Conservation (phyloP, 1,140 invertebrate species). For the Ladona fulva region DNA sequence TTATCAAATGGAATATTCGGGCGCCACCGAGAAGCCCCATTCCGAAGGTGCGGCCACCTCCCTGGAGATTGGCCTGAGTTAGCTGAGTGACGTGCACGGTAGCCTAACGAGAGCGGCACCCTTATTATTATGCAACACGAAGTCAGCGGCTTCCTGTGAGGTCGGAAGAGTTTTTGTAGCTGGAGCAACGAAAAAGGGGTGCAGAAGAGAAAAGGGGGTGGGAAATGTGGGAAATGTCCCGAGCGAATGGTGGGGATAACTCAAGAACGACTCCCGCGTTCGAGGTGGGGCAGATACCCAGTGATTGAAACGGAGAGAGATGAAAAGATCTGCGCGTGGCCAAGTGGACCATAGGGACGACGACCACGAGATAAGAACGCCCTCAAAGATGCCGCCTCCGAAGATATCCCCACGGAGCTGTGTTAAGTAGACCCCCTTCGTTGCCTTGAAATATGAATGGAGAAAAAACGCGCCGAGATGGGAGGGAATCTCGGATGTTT, state of each 20-base stretch:
- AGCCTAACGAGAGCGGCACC: not conserved
- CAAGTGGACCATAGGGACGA: not conserved
- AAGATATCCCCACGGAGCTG: not conserved
- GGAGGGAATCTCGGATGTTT: not conserved
- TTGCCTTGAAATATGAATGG: constrained; percentile 1
- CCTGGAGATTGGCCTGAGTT: no score
- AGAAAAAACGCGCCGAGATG: not conserved
- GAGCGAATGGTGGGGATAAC: not conserved
- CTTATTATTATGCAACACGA: not conserved
- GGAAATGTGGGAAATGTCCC: not conserved
- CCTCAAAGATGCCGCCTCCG: not conserved
- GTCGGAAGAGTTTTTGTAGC: not conserved
- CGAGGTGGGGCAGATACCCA: not conserved
- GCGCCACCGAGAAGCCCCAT: no score
- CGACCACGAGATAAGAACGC: not conserved
- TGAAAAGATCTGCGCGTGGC: not conserved
- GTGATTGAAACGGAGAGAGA: not conserved
- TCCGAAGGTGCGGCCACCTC: no score
- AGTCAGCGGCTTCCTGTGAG: not conserved
- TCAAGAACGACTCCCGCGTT: not conserved
- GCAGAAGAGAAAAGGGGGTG: not conserved
- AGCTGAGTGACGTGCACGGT: not conserved
- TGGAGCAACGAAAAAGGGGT: not conserved
- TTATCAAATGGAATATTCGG: no score
- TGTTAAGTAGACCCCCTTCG: not conserved